Base-by-base conservation (phyloP, 2,888 invertebrate species). In the Raillietiella orientalis region DNA sequence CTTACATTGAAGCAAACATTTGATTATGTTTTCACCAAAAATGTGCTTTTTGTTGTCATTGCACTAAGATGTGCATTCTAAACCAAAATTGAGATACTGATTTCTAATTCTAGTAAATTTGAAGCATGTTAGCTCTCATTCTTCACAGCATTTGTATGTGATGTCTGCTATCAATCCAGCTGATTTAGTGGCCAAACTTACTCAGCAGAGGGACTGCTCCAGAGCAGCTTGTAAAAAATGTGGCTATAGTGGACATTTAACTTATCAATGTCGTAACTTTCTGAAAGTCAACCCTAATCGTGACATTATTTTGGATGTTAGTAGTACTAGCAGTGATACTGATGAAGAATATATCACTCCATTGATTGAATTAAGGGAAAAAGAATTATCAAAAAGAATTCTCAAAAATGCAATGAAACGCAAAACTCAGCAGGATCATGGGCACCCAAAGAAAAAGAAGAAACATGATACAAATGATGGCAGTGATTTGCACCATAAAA, bases 261-360 rank as follows among this genome's bases (percentile, higher is more conserved):
- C 90, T 9, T 87, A 70, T 46, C 87, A 90, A 44, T 90, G 87
- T 41, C 55, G 84, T 37, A 90, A 90, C 47, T 84, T 87, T 45
- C 63, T 84, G 29, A 75, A 82, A 57, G 47, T 82, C 14, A 79
- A 87, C 41, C 82, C 84, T 1, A 67, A 74, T 41, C 14, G 31
- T 23, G 31, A 31, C 28, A 41, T 48, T 37, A 67, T 87, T 2
- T 46, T 87, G 29, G 87, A 87, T 44, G 74, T 87, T 2, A 79
- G 79, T 41, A 82, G 82, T 38, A 87, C 84, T 4, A 82, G 79
- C 38, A 79, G 77, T 31, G 79, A 79, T 37, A 66, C 69, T 13
- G 67, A 66, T 33, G 42, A 42, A 27, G 69, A 79, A 34, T 74
- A 72, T 41, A 52, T 65, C 2, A 77, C 77, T 1, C 79, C 79